phyloP scores from a whole-genome alignment of 2,113 vertebrate species.

The Myotis brandtii region DNA sequence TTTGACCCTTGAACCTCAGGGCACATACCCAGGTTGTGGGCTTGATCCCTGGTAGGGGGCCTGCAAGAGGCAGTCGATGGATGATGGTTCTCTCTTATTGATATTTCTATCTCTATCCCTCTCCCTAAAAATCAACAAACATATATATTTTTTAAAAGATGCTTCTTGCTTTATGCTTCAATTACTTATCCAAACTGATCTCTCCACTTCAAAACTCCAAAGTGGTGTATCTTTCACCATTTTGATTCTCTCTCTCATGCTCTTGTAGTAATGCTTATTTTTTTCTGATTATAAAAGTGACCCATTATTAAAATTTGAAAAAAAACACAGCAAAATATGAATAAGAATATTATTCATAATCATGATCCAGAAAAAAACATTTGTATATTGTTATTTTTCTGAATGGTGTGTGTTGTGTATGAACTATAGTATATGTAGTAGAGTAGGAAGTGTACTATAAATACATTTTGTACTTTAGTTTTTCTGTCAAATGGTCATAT shows the following conservation, averaged over 20 bases:
- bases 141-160: background rate
- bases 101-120: too few relatives aligned
- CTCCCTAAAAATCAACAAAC: too few relatives aligned
- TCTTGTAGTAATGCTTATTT: background rate
- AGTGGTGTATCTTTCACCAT: background rate
- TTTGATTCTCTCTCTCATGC: background rate
- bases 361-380: background rate
- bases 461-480: background rate
- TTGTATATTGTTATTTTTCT: slow-evolving; percentile 6
- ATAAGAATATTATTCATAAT: slow-evolving; percentile 2
- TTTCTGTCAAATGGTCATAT: background rate
- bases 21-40: too few relatives aligned
- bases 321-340: background rate
- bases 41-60: too few relatives aligned
- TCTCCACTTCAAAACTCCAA: background rate
- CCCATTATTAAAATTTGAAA: background rate
- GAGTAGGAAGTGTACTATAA: background rate
- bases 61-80: too few relatives aligned
- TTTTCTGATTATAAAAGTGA: slow-evolving; percentile 29
- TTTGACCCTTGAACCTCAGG: too few relatives aligned
- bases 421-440: background rate
- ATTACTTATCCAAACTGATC: background rate
- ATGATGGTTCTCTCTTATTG: too few relatives aligned
- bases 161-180: background rate
- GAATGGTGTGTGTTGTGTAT: background rate